phyloP scores from a whole-genome alignment of 1,140 invertebrate species.

The Gonatopus flavifemur region DNA sequence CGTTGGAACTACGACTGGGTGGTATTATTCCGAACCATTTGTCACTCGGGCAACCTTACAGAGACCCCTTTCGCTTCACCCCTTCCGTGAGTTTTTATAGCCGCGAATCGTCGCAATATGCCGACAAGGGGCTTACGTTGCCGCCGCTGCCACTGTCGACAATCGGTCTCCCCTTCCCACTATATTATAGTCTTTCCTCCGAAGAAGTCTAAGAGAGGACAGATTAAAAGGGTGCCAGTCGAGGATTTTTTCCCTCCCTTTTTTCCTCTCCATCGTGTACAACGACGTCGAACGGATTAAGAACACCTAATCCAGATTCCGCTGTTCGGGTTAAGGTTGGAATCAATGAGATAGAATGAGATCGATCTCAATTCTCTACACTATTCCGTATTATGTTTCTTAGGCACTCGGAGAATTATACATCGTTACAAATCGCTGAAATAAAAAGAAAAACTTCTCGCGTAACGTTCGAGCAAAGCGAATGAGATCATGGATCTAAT shows the following conservation, averaged over 20 bases:
- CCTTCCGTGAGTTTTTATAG: constrained; percentile 49
- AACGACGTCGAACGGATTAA: constrained; percentile 40
- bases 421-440: no score
- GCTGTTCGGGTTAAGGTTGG: constrained; percentile 5
- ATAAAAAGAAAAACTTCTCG: no score
- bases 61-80: constrained; percentile 53
- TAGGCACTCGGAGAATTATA: no score
- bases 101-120: constrained; percentile 58
- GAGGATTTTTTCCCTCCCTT: constrained; percentile 23
- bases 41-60: constrained; percentile 50
- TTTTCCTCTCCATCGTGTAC: constrained; percentile 17
- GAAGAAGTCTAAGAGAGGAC: constrained; percentile 34
- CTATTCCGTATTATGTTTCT: no score
- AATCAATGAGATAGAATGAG: no score
- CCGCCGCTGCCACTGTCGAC: constrained; percentile 17
- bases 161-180: constrained; percentile 1
- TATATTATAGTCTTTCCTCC: constrained; percentile 8
- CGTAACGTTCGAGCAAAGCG: no score
- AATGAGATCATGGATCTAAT: constrained; percentile 46
- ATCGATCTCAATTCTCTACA: no score
- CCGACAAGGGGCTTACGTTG: constrained; percentile 53
- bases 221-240: constrained; percentile 52
- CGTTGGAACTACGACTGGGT: constrained; percentile 46
- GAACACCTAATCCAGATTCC: constrained; percentile 23
- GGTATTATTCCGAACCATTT: constrained; percentile 61